phyloP scores from a whole-genome alignment of 2,888 invertebrate species.

The Rosalia funebris region DNA sequence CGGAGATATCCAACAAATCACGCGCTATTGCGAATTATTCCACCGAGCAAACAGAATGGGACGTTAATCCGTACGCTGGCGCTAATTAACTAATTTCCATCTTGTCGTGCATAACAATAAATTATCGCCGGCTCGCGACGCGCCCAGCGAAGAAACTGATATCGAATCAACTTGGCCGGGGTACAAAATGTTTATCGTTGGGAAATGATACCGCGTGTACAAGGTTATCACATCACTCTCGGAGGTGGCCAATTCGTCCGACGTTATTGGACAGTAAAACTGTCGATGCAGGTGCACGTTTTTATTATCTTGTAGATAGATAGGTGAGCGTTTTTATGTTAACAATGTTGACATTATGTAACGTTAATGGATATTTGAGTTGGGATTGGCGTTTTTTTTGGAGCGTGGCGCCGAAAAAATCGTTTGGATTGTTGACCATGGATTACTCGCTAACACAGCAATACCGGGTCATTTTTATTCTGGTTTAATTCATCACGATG shows the following conservation, averaged over 20 bases:
- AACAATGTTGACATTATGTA: constrained; percentile 10
- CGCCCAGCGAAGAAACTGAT: constrained; percentile 3
- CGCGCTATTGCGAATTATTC: no score
- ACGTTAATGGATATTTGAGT: not conserved
- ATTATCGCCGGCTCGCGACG: not conserved
- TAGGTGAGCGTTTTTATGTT: not conserved
- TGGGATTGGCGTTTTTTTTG: no score
- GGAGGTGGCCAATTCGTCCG: constrained; percentile 5
- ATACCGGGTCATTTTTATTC: no score
- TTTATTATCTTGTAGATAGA: constrained; percentile 1
- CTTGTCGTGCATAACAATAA: not conserved
- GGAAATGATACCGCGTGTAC: constrained; percentile 12
- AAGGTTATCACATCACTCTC: constrained; percentile 3
- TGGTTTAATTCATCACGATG: no score
- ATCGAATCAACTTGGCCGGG: constrained; percentile 4
- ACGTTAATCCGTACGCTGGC: not conserved
- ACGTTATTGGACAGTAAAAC: not conserved
- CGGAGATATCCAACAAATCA: no score
- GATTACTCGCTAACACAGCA: no score
- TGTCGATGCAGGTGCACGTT: not conserved
- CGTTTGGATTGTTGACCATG: no score
- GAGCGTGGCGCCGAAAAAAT: no score
- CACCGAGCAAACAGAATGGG: not conserved
- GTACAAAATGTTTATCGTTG: constrained; percentile 8
- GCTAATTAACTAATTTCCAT: constrained; percentile 4